Evolutionary conservation across 1,140 invertebrate species (phyloP).

Genomic region (Zelostemma sp.): DNA sequence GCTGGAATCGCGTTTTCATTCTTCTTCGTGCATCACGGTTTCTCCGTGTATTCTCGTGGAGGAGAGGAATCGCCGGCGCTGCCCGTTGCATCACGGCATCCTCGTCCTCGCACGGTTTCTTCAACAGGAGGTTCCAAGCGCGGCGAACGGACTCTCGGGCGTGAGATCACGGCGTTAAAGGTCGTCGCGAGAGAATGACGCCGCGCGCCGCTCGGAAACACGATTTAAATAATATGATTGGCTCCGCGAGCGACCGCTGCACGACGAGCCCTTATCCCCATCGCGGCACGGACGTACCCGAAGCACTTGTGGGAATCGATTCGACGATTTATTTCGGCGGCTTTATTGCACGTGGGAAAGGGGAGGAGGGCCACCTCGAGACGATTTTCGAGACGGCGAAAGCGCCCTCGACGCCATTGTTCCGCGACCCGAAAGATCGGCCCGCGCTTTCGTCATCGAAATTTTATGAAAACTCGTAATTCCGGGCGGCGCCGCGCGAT

Average conservation of each 20-base stretch:
- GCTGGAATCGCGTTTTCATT: constrained; percentile 54
- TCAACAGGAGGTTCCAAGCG: constrained; percentile 48
- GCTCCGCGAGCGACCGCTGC: constrained; percentile 1
- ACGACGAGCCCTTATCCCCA: not conserved
- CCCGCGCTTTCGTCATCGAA: no score
- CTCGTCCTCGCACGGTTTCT: constrained; percentile 47
- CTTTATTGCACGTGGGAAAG: constrained; percentile 12
- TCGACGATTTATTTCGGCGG: not conserved
- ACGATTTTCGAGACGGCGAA: no score
- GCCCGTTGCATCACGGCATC: constrained; percentile 43
- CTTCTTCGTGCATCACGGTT: constrained; percentile 58
- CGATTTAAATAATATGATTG: constrained; percentile 43
- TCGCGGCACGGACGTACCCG: not conserved
- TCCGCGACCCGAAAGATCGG: not conserved
- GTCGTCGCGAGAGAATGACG: constrained; percentile 28
- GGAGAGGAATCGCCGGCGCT: constrained; percentile 6
- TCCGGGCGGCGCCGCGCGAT: no score
- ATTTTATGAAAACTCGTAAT: no score
- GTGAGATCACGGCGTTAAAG: constrained; percentile 49
- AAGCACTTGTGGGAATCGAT: constrained; percentile 1
- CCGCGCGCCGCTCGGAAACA: constrained; percentile 5
- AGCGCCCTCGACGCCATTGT: not conserved
- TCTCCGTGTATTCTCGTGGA: constrained; percentile 27
- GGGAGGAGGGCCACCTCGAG: constrained; percentile 5
- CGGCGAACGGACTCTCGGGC: constrained; percentile 29